Evolutionary conservation across 2,113 vertebrate species (phyloP).

Genomic region (Rhipidura dahli): DNA sequence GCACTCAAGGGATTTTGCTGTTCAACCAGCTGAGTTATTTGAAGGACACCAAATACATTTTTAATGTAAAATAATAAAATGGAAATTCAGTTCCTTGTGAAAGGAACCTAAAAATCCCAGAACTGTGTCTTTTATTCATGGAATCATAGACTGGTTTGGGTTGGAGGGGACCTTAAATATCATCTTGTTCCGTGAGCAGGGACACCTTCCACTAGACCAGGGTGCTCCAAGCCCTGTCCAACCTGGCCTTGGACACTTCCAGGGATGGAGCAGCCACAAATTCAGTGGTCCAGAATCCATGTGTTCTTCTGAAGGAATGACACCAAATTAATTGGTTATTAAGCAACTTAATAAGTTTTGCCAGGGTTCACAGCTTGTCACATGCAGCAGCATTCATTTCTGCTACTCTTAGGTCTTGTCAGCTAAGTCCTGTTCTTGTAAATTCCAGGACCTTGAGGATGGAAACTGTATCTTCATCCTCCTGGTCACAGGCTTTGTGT

Average conservation of each 20-base stretch:
- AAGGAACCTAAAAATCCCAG: not conserved
- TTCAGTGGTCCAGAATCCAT: not conserved
- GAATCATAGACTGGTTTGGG: not conserved
- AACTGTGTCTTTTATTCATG: not conserved
- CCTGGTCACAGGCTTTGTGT: not conserved
- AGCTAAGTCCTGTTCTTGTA: not conserved
- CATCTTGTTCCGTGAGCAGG: not conserved
- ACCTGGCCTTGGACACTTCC: not conserved
- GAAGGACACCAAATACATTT: not conserved
- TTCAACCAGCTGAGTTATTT: not conserved
- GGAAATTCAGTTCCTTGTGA: not conserved
- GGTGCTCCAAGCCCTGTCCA: not conserved
- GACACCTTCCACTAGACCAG: not conserved
- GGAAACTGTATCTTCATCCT: not conserved
- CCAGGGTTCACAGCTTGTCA: not conserved
- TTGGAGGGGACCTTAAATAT: not conserved
- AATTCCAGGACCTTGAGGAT: not conserved
- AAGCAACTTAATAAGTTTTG: not conserved
- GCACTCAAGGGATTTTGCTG: not conserved
- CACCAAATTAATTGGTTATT: not conserved
- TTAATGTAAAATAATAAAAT: not conserved
- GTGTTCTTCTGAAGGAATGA: not conserved
- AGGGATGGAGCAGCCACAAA: not conserved
- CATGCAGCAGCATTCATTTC: not conserved
- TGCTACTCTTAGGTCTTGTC: not conserved